Conservation (phyloP, 2,113 vertebrate species). For the Xenopus borealis region DNA sequence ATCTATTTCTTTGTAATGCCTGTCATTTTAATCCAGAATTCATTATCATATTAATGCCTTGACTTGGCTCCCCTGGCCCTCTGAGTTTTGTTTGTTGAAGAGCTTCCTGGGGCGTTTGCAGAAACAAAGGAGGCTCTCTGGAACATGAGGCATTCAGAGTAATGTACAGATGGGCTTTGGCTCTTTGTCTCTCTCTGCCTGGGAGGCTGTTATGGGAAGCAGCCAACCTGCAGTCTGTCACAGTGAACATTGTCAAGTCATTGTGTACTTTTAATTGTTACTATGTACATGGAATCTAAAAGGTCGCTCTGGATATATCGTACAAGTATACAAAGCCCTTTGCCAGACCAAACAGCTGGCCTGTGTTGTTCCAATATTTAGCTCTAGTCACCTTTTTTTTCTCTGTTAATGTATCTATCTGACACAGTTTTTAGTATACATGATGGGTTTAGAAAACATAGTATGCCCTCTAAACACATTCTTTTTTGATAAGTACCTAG, state of each 20-base stretch:
- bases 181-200: constrained; percentile 65
- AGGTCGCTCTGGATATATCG: constrained; percentile 64
- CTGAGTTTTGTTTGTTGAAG: constrained; percentile 69
- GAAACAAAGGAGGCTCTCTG: constrained; percentile 64
- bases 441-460: constrained; percentile 61
- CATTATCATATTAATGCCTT: constrained; percentile 66
- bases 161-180: constrained; percentile 60
- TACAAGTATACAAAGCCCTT: constrained; percentile 63
- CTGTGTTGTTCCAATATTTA: constrained; percentile 61
- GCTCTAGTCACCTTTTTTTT: constrained; percentile 58
- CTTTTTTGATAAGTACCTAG: too few species aligned
- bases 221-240: constrained; percentile 69
- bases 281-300: constrained; percentile 66
- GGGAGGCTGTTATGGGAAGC: constrained; percentile 69
- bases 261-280: constrained; percentile 69
- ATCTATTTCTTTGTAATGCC: constrained; percentile 61
- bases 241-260: constrained; percentile 63
- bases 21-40: constrained; percentile 62
- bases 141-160: constrained; percentile 66
- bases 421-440: constrained; percentile 64
- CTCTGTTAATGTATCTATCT: constrained; percentile 58
- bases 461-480: constrained; percentile 25
- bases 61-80: constrained; percentile 61
- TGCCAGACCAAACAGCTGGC: constrained; percentile 66
- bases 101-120: constrained; percentile 65